Base-by-base conservation (phyloP, 1,140 invertebrate species). In the Spodoptera litura region DNA sequence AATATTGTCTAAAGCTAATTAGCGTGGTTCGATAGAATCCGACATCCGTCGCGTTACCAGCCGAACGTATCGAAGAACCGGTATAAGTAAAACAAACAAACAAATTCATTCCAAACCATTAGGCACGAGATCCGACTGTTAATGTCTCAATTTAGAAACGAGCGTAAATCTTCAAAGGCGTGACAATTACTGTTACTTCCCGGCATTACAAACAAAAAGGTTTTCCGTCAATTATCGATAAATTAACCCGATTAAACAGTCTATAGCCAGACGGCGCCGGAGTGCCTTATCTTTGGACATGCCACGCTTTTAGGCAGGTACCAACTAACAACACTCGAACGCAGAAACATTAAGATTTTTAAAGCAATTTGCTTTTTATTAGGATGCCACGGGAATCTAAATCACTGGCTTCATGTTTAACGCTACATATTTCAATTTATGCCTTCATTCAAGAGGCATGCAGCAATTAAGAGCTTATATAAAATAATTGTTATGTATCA, bases 131-230 rank as follows among this genome's bases (percentile, higher is more conserved):
- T 93, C 88, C 87, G 92, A 92, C 90, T 93, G 92, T 94, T 93
- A 94, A 94, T 94, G 93, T 94, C 93, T 94, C 91, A 94, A 94
- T 94, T 94, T 94, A 94, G 93, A 92, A 92, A 92, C 92, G 91
- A 88, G 90, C 93, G 93, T 94, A 94, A 94, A 94, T 94, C 91
- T 93, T 94, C 90, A 92, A 93, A 94, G 93, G 92, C 93, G 92
- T 94, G 93, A 94, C 93, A 94, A 94, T 94, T 94, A 93, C 93
- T 94, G 93, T 94, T 94, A 93, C 91, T 94, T 93, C 85, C 93
- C 91, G 91, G 89, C 91, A 93, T 91, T 91, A 93, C 93, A 94
- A 94, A 94, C 92, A 94, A 94, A 93, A 94, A 94, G 93, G 91
- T 89, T 93, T 91, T 93, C 91, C 92, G 93, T 93, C 93, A 94